Base-by-base conservation (phyloP, 2,113 vertebrate genomes). In the Pyrgilauda ruficollis region DNA sequence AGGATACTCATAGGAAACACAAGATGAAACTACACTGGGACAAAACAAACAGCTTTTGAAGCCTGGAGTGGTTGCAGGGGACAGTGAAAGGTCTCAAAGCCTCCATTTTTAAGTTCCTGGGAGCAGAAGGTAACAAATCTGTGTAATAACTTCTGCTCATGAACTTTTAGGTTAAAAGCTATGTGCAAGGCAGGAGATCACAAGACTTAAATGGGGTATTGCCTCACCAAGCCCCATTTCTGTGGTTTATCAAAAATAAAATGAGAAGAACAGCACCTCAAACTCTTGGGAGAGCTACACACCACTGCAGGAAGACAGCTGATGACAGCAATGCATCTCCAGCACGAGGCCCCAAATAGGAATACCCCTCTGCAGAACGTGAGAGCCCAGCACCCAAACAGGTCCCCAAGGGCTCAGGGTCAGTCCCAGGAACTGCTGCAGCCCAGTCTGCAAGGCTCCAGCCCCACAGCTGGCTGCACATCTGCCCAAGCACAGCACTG, bases 281-380 rank as follows among this genome's bases (percentile, higher is more conserved):
- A 5, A 62, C 52, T 50, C 44, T 31, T 1, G 5, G 56, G 31
- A 43, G 30, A 5, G 13, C 44, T 66, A 6, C 8, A 18, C 9
- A 13, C 3, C 39, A 4, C 49, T 27, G 44, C 66, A 68, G 68
- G 61, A 78, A 63, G 37, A 47, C 3, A 53, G 37, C 33, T 6
- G 31, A 28, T 2, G 6, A 26, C 49, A 68, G 7, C 41, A 39
- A 10, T 4, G 1, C 1, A 10, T 6, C 55, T 69, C 67, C 56
- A 66, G 61, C 26, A 6, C 0, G 6, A 49, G 39, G 21, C n/a
- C 6, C 31, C 49, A 31, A 18, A 18, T 0, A 3, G 5, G 19
- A 64, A n/a, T 1, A 2, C 1, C 12, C 23, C 30, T 59, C 23
- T 26, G 24, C 49, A 18, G 15, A 69, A 39, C 1, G 1, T 2